Percentiles rank a stretch among this genome's conserved stretches.
phyloP scores from a whole-genome alignment of 1,140 invertebrate species.

The Drosophila bifasciata region DNA sequence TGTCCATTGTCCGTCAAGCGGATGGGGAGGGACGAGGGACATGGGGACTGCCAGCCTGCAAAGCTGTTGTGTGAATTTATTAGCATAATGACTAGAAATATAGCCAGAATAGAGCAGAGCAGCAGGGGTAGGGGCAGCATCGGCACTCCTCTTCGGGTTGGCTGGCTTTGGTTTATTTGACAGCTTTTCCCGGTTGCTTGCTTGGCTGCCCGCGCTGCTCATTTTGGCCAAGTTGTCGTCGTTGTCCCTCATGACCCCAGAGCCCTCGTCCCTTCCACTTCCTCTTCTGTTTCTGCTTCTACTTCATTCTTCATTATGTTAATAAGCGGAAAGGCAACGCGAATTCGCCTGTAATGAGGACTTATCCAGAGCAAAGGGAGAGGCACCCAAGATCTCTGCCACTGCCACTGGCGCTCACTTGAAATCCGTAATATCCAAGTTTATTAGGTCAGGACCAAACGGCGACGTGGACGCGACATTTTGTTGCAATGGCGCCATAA shows the following conservation, averaged over 20 bases:
- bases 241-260: neutral
- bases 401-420: conserved; percentile 14
- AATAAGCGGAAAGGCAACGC: conserved; percentile 61
- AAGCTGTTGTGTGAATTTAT: conserved; percentile 62
- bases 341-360: conserved; percentile 42
- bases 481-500: conserved; percentile 65
- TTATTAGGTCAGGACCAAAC: conserved; percentile 51
- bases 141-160: conserved; percentile 8
- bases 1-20: no score
- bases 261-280: conserved; percentile 27
- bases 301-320: conserved; percentile 75
- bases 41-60: neutral
- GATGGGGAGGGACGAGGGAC: no score
- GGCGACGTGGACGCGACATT: conserved; percentile 36
- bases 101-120: conserved; percentile 31
- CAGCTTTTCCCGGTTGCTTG: conserved; percentile 63
- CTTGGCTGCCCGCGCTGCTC: conserved; percentile 39
- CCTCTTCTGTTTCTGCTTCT: neutral
- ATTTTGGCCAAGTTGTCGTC: conserved; percentile 13
- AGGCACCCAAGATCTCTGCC: neutral
- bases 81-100: conserved; percentile 80
- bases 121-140: no score
- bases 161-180: conserved; percentile 62
- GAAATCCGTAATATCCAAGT: conserved; percentile 64
- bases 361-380: neutral